Evolutionary conservation across 1,140 invertebrate species (phyloP), one percentile per base, ranked within the genome.

Genomic region (Halyomorpha halys): DNA sequence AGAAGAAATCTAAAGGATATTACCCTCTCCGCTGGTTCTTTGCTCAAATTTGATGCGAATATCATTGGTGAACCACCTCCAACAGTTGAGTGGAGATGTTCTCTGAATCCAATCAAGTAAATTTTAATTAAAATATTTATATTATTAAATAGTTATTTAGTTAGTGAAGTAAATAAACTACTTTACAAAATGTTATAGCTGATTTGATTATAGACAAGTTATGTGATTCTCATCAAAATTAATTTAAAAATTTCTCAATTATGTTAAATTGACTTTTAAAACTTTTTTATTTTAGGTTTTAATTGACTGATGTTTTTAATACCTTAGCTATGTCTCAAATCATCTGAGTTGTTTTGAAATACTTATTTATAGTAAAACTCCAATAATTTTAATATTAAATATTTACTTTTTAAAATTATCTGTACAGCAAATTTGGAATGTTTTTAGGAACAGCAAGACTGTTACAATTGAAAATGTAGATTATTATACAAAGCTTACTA

Each of bases 1-100:
- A 81, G 94, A 56, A 83, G 90, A 63, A 92, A 94, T 72, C 77
- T 97, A 13, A 82, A 87, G 47, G 90, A 95, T 72, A 78, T 97
- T 34, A 92, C 86, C 0, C 75, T 97, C 49, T 93, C 91, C n/a
- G 88, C 90, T 64, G 94, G 94, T 34, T 86, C 91, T 6, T 83
- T 90, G 39, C 80, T 97, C n/a, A 94, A 94, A 76, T 86, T 94
- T 70, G 94, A 97, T 70, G 91, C 90, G 3, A 87, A 85, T 67
- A 86, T 97, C 51, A 90, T 85, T 71, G 94, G 94, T 66, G 94
- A 97, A 77, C 94, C 94, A 34, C 84, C 89, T 66, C 92, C 93
- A 69, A 86, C 84, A 66, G 86, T 93, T 54, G 90, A 90, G 72
- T 97, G 94, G 94, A 86, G 87, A 70, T 84, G 84, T 51, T 56